A percentile compares a stretch with the other conserved stretches of the same genome.
phyloP scores from a whole-genome alignment of 2,797 vertebrate genomes.

The Crossoptilon crossoptilon region DNA sequence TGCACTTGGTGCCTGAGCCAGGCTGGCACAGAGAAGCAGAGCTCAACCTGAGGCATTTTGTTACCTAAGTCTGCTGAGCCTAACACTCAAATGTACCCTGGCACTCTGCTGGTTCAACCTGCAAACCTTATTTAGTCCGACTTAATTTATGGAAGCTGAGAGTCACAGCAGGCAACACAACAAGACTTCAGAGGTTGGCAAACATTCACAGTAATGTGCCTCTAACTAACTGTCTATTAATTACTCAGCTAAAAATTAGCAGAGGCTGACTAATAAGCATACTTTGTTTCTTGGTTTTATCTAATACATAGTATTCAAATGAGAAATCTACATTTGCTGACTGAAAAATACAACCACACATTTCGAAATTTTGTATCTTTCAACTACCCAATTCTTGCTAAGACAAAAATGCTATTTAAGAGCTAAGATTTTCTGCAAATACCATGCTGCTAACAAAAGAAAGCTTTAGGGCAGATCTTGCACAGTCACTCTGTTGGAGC shows the following conservation, averaged over 20 bases:
- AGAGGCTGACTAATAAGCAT: neutral
- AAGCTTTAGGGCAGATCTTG: neutral
- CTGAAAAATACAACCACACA: neutral
- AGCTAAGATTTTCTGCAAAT: neutral
- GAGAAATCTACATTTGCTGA: neutral
- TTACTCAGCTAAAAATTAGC: neutral
- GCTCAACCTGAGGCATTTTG: neutral
- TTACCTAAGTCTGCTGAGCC: neutral
- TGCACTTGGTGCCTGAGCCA: neutral
- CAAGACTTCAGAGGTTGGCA: neutral
- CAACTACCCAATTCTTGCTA: neutral
- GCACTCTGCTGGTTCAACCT: neutral
- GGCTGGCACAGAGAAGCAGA: neutral
- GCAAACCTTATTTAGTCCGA: neutral
- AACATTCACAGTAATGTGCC: neutral
- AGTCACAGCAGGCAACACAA: neutral
- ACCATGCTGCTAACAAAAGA: neutral
- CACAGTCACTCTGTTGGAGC: neutral
- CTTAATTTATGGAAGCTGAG: neutral
- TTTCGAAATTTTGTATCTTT: neutral
- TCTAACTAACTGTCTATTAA: neutral
- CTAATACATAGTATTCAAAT: neutral
- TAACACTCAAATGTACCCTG: neutral
- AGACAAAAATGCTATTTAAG: neutral
- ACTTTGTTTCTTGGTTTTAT: neutral